Conservation (phyloP, 2,113 vertebrate species). For the Seriola aureovittata region DNA sequence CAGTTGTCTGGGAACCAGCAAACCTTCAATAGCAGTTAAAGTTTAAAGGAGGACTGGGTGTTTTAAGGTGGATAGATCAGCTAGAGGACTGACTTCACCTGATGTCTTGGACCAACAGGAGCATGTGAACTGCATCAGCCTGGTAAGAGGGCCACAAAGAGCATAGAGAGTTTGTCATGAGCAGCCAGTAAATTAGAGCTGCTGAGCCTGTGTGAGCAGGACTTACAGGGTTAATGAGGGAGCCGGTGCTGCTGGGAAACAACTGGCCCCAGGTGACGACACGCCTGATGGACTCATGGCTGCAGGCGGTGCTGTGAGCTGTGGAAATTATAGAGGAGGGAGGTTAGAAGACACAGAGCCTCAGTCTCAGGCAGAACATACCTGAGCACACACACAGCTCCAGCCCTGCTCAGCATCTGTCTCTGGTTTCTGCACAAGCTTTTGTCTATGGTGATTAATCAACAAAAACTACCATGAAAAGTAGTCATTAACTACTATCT, state of each 20-base stretch:
- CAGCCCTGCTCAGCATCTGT: no score
- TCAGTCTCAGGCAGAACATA: no score
- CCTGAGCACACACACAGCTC: no score
- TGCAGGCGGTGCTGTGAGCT: slow-evolving; percentile 44
- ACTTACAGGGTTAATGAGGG: slow-evolving; percentile 39
- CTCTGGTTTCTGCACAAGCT: no score
- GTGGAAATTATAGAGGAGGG: not conserved
- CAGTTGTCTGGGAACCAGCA: not conserved
- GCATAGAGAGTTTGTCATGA: not conserved
- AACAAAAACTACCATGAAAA: no score
- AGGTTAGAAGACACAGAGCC: no score
- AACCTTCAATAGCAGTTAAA: not conserved
- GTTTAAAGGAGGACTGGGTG: not conserved
- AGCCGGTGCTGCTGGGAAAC: slow-evolving; percentile 15
- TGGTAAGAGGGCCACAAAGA: no score
- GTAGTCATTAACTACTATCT: no score
- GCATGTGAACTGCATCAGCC: no score
- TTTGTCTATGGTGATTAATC: no score
- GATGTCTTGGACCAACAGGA: no score
- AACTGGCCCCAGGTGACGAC: slow-evolving; percentile 28
- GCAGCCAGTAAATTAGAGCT: not conserved
- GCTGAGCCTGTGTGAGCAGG: not conserved
- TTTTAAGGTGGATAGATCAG: not conserved
- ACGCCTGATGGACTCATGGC: slow-evolving; percentile 43
- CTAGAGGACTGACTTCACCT: no score